Percentiles rank a stretch among this genome's conserved stretches.
Evolutionary conservation across 2,113 vertebrate genomes (phyloP).

Genomic region (Hippoglossus stenolepis): DNA sequence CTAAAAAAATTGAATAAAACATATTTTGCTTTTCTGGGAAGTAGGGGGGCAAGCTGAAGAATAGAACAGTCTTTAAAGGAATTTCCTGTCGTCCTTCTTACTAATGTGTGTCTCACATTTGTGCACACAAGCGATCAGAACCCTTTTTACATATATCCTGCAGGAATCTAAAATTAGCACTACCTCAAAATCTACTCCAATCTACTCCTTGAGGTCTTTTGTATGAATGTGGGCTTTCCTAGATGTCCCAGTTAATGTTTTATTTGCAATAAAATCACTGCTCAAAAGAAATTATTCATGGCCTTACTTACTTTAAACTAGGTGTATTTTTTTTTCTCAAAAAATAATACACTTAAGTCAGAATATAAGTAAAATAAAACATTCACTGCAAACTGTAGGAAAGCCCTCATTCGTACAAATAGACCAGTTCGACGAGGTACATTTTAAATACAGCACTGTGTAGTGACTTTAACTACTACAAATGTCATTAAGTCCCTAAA

Average conservation of each 20-base stretch:
- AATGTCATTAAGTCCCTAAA: not conserved
- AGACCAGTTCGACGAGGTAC: no score
- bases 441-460: not conserved
- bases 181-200: not conserved
- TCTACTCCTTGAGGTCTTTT: conserved; percentile 11
- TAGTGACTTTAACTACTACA: not conserved
- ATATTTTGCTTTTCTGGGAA: conserved; percentile 17
- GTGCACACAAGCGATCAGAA: not conserved
- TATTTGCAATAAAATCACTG: not conserved
- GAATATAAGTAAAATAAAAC: no score
- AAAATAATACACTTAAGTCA: no score
- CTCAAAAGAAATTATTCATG: no score
- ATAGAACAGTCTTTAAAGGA: not conserved
- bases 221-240: not conserved
- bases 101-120: not conserved
- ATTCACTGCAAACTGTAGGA: no score
- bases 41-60: not conserved
- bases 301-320: no score
- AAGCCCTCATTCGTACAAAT: no score
- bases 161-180: not conserved
- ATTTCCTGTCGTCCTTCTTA: not conserved
- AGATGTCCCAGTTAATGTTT: conserved; percentile 1
- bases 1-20: not conserved
- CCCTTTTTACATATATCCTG: not conserved
- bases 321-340: no score